Evolutionary conservation across 2,888 invertebrate species (phyloP).

Genomic region (Oligia fasciuncula): DNA sequence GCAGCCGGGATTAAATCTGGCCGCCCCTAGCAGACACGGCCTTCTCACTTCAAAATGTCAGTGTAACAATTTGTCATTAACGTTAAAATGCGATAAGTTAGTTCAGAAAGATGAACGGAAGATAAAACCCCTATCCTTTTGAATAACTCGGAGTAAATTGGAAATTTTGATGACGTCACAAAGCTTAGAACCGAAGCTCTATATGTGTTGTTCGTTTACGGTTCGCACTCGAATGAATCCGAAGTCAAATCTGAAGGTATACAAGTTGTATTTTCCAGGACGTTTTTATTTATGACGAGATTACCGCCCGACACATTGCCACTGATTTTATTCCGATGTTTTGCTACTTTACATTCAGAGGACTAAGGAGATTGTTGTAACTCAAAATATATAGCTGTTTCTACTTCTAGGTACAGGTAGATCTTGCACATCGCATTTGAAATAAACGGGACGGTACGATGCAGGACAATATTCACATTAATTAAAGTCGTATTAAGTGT

Average conservation of each 20-base stretch:
- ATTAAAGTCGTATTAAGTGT: not conserved
- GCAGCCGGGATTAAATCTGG: conserved; percentile 39
- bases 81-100: conserved; percentile 69
- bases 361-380: conserved; percentile 25
- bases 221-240: conserved; percentile 67
- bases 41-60: conserved; percentile 53
- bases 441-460: not conserved
- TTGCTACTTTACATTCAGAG: conserved; percentile 44
- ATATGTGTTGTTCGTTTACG: conserved; percentile 66
- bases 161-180: conserved; percentile 73
- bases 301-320: conserved; percentile 46
- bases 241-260: conserved; percentile 61
- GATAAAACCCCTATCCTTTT: conserved; percentile 73
- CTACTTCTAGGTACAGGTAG: not conserved
- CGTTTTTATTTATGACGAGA: conserved; percentile 61
- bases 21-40: conserved; percentile 12
- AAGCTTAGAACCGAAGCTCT: conserved; percentile 68
- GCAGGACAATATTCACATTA: conserved; percentile 2
- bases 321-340: conserved; percentile 51
- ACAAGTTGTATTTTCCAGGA: conserved; percentile 54
- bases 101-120: conserved; percentile 66
- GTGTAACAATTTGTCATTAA: conserved; percentile 55
- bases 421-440: not conserved
- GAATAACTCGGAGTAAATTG: conserved; percentile 72
- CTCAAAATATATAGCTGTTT: not conserved